These are phyloP conservation scores for Nestor notabilis DNA, from an alignment of 2,113 vertebrate genomes.

Conservation along the genomic window DNA sequence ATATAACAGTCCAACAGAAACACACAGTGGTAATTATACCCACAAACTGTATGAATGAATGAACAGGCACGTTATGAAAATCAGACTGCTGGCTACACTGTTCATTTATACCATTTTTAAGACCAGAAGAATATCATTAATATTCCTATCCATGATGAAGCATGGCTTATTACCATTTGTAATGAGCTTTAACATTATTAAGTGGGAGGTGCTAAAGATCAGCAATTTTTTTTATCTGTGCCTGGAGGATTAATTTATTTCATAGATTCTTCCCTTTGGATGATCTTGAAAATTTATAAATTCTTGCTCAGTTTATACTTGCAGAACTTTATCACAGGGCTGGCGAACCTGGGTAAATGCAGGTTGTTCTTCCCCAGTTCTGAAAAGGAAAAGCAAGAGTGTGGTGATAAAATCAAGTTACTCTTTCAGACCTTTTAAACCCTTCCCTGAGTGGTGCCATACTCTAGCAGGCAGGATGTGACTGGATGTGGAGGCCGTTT, in stretches of 20 bases:
- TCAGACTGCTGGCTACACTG: not conserved
- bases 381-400: not conserved
- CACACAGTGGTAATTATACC: constrained; percentile 25
- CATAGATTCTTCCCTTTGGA: not conserved
- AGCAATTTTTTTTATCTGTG: not conserved
- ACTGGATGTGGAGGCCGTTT: not conserved
- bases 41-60: constrained; percentile 30
- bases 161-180: not conserved
- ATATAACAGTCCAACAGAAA: constrained; percentile 1
- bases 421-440: not conserved
- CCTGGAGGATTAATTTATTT: not conserved
- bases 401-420: not conserved
- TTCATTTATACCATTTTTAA: not conserved
- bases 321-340: not conserved
- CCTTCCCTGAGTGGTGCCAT: not conserved
- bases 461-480: not conserved
- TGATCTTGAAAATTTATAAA: not conserved
- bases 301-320: not conserved
- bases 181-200: constrained; percentile 20
- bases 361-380: not conserved
- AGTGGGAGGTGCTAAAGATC: not conserved
- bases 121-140: not conserved
- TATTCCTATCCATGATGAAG: not conserved
- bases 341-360: not conserved
- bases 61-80: constrained; percentile 8